Percentiles rank a stretch among this genome's conserved stretches.
Conservation (phyloP, 2,797 vertebrate genomes). For the Tokudaia muenninki region DNA sequence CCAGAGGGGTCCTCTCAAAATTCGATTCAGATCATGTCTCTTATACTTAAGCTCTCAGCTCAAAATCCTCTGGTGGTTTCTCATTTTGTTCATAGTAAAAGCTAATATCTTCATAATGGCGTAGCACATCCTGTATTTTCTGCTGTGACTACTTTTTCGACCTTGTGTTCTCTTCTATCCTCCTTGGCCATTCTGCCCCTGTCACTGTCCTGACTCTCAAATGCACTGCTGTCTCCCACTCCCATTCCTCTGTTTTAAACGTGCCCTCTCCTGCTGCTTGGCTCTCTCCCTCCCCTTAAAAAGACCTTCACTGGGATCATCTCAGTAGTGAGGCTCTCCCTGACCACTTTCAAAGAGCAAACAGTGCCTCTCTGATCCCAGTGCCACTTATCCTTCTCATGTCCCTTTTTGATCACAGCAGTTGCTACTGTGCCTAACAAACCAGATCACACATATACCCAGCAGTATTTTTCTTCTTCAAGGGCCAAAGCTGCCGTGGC, state of each 20-base stretch:
- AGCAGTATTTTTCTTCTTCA: neutral
- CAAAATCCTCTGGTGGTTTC: neutral
- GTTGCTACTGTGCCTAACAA: neutral
- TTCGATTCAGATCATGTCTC: neutral
- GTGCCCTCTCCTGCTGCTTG: neutral
- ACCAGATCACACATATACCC: neutral
- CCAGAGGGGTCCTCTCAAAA: conserved; percentile 4
- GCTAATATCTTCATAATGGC: neutral
- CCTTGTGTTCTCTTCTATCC: neutral
- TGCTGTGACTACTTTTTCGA: neutral
- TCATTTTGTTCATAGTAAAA: conserved; percentile 39
- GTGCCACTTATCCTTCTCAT: neutral
- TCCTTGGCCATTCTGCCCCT: neutral
- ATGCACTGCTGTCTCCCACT: neutral
- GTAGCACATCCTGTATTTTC: neutral
- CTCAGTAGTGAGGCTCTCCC: neutral
- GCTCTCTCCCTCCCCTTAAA: neutral
- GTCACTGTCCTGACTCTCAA: neutral
- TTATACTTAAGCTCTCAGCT: neutral
- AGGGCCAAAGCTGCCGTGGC: neutral
- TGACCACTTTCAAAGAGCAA: neutral
- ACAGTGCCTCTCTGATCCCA: neutral
- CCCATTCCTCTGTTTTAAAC: neutral
- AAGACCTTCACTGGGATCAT: neutral
- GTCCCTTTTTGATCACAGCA: neutral